Base-by-base conservation (phyloP, 2,797 vertebrate genomes). In the Denticeps clupeoides region DNA sequence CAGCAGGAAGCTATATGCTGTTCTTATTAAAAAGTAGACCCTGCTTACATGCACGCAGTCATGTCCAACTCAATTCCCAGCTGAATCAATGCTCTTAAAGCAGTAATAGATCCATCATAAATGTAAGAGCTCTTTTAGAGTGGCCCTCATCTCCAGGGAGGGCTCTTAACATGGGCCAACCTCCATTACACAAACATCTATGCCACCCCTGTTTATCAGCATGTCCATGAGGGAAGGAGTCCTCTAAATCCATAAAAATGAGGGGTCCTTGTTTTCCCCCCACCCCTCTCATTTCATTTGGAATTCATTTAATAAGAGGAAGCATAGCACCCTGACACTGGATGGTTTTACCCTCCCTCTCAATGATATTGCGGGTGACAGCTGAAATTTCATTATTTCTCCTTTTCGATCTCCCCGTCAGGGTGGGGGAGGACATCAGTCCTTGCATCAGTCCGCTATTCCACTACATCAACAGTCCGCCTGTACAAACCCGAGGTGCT, bases 291-390 rank as follows among this genome's bases (percentile, higher is more conserved):
- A 56, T 71, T 75, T 63, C 69, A 46, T 42, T 65, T 55, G 55
- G 53, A 63, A 65, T 70, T 74, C 69, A 69, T 80, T 77, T 69
- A 62, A 67, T 66, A 72, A 81, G 63, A 61, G 63, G 44, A 7
- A 35, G 56, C 58, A 51, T 49, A 63, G 67, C 68, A 51, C 51
- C 47, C 62, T 32, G 52, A 62, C 66, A 70, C 44, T 64, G 54
- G 60, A 63, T 59, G 59, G 19, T 54, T 70, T 62, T 45, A 56
- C 46, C 58, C 45, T 40, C 61, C 52, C 60, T 58, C 60, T 52
- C 46, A 22, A 56, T 71, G 57, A 53, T 53, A 75, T 50, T 64
- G 67, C 77, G 60, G 60, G 61, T 31, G 63, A 72, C 67, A 75
- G 62, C 53, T 55, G 54, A 59, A 60, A 63, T 65, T 51, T 53